These are phyloP conservation scores for Iselma pallidipennis DNA, from an alignment of 2,888 invertebrate species.

Conservation along the genomic window DNA sequence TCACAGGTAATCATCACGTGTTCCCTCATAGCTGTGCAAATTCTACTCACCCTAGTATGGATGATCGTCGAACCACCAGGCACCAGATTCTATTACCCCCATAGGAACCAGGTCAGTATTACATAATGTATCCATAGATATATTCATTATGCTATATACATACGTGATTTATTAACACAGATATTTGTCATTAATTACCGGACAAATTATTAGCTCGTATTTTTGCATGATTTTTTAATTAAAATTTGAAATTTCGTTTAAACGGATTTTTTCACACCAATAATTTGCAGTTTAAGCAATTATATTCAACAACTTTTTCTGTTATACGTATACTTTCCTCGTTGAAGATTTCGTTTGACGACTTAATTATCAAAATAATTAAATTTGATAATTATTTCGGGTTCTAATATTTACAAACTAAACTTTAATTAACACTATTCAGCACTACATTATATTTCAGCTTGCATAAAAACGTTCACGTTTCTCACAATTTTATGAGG, in stretches of 20 bases:
- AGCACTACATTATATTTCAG: background rate
- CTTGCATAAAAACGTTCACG: background rate
- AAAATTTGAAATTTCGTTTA: conserved; percentile 11
- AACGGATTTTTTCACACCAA: too few species aligned
- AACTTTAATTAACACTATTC: background rate
- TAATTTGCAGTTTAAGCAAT: conserved; percentile 4
- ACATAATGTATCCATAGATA: background rate
- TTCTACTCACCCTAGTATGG: conserved; percentile 66
- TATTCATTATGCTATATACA: background rate
- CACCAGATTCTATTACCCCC: conserved; percentile 61
- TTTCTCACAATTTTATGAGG: too few species aligned
- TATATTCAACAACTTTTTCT: conserved; percentile 3
- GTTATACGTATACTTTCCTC: background rate
- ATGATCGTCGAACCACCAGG: conserved; percentile 69
- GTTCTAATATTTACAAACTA: background rate
- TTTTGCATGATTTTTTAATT: conserved; percentile 9
- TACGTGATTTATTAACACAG: background rate
- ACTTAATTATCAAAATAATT: conserved; percentile 8
- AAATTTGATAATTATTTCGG: too few species aligned
- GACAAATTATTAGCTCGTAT: too few species aligned
- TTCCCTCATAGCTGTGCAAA: conserved; percentile 60
- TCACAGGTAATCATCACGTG: conserved; percentile 66
- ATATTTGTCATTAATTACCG: too few species aligned
- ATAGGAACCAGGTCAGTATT: conserved; percentile 55
- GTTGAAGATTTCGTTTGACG: background rate